A percentile compares a stretch with the other conserved stretches of the same genome.
Conservation (phyloP, 2,113 vertebrate genomes). For the Hemicordylus capensis region DNA sequence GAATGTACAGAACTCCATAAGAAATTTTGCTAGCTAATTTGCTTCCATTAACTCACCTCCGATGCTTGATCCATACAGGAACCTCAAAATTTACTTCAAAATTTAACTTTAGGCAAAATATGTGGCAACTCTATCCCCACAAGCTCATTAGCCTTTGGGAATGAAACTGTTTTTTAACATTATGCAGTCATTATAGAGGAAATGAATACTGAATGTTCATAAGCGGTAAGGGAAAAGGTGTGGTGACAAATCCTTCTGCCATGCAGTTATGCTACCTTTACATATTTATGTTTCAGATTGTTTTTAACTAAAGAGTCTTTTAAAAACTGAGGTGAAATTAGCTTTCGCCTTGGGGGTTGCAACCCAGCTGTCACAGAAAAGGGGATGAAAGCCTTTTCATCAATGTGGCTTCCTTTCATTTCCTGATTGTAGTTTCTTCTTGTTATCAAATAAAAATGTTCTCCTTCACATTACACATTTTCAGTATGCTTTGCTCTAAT, state of each 20-base stretch:
- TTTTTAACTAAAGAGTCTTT: background rate
- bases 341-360: background rate
- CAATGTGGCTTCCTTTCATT: background rate
- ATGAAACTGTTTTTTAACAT: background rate
- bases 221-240: background rate
- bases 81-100: too few species aligned
- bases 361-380: background rate
- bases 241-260: background rate
- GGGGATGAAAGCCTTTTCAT: slow-evolving; percentile 5
- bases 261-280: background rate
- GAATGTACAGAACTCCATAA: too few species aligned
- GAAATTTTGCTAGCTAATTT: too few species aligned
- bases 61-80: too few species aligned
- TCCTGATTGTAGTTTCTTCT: background rate
- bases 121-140: too few species aligned
- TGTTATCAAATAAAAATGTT: slow-evolving; percentile 2
- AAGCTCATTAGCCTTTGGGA: too few species aligned
- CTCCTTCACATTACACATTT: background rate
- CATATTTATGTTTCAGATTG: background rate
- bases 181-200: background rate
- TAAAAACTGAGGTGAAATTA: slow-evolving; percentile 1
- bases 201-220: background rate
- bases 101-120: too few species aligned
- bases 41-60: too few species aligned
- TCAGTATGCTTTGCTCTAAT: slow-evolving; percentile 10